A percentile compares a stretch with the other conserved stretches of the same genome.
These are phyloP conservation scores for Rhinolophus ferrumequinum DNA, from an alignment of 2,113 vertebrate species.

Conservation along the genomic window DNA sequence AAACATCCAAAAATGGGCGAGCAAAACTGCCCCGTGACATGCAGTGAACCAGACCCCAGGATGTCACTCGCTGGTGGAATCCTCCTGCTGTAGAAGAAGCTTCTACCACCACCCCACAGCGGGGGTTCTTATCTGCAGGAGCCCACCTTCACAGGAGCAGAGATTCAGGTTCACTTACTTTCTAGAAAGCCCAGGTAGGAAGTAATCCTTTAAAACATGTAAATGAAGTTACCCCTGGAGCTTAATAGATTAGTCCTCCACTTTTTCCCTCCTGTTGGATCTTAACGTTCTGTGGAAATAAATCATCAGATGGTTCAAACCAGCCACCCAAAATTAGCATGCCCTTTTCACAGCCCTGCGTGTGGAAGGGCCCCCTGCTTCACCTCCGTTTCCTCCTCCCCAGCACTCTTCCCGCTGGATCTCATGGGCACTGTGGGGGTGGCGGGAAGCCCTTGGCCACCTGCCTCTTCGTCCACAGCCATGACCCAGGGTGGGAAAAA, in stretches of 20 bases:
- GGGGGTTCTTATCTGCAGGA: slow-evolving; percentile 50
- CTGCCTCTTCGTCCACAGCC: neutral
- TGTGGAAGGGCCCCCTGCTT: too few species aligned
- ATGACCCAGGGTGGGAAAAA: accelerated
- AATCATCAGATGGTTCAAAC: slow-evolving; percentile 78
- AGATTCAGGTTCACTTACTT: slow-evolving; percentile 77
- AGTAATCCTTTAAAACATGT: slow-evolving; percentile 86
- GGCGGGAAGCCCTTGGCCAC: neutral
- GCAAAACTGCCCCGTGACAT: accelerated
- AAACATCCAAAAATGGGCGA: accelerated
- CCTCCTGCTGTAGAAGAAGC: accelerated
- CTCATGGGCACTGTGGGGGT: neutral
- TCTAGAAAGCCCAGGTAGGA: slow-evolving; percentile 78
- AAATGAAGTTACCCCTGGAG: slow-evolving; percentile 85
- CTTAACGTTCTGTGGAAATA: slow-evolving; percentile 84
- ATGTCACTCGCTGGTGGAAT: accelerated
- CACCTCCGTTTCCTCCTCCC: neutral
- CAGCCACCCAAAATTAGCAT: slow-evolving; percentile 34
- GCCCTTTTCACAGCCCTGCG: neutral
- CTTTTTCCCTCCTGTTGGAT: slow-evolving; percentile 81
- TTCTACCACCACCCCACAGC: neutral
- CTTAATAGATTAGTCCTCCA: slow-evolving; percentile 85
- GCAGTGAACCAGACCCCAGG: neutral
- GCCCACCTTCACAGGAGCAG: slow-evolving; percentile 65
- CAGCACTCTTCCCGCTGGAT: neutral